Base-by-base conservation (phyloP, 2,888 invertebrate genomes). In the Aporophyla nigra region DNA sequence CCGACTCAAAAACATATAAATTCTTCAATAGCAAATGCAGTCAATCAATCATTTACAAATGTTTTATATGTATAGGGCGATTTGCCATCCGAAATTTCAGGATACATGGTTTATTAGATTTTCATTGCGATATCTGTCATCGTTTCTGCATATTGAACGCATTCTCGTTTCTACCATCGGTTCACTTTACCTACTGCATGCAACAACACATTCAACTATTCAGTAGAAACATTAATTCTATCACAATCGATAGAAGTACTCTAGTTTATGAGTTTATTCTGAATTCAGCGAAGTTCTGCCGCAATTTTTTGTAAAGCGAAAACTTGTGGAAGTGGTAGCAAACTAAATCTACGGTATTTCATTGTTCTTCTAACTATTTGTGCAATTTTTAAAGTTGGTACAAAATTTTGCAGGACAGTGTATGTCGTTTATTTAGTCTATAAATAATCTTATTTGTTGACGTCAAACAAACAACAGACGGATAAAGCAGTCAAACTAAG, bases 191-290 rank as follows among this genome's bases (percentile, higher is more conserved):
- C 3, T 19, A 46, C 54, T n/a, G 56, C 5, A 33, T 67, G 9
- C 12, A 40, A 21, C 1, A 46, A 67, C 80, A 77, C 63, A 40
- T 74, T 65, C 56, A 65, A 68, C 51, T 24, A 33, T 33, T 2
- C 33, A 33, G 43, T 27, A 58, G 56, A 24, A 80, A 73, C 68
- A 80, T 84, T 61, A 59, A 19, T 68, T 63, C 16, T 0, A 72
- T 67, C 61, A 67, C 76, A 80, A 67, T 72, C 51, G 62, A 19
- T 70, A 27, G 3, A 10, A 49, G 27, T 27, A 49, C 33, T 79
- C 40, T 24, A 40, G 40, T 78, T 74, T 54, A 65, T 14, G 72
- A 51, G 24, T 54, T 56, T 40, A 63, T 79, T 75, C 24, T 9
- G 56, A 62, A 46, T 78, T 54, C n/a, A 24, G 33, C 12, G 51